Evolutionary conservation across 2,113 vertebrate genomes (phyloP).

Genomic region (Bos javanicus): DNA sequence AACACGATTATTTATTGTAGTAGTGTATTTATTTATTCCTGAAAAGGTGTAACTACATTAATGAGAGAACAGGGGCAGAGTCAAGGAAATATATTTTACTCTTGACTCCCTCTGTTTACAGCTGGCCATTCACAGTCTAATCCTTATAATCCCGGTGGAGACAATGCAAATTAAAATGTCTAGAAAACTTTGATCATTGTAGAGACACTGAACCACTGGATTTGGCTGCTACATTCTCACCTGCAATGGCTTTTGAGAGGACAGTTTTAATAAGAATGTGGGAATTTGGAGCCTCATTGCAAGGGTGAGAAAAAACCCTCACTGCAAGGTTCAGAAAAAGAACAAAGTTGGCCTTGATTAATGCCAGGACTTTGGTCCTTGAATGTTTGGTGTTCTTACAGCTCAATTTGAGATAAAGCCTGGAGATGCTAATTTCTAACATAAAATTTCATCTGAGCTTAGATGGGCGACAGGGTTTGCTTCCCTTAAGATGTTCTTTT

Average conservation of each 20-base stretch:
- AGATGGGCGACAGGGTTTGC: slow-evolving; percentile 13
- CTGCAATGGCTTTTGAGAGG: not conserved
- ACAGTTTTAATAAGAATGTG: not conserved
- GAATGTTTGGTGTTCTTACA: not conserved
- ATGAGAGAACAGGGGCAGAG: not conserved
- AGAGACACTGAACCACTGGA: no score
- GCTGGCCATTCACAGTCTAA: not conserved
- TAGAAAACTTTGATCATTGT: not conserved
- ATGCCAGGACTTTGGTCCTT: not conserved
- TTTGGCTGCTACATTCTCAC: not conserved
- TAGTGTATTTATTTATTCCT: not conserved
- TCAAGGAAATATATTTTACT: not conserved
- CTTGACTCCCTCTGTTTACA: not conserved
- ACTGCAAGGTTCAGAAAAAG: not conserved
- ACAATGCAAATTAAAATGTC: not conserved
- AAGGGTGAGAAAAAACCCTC: not conserved
- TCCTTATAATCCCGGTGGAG: no score
- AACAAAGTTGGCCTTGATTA: not conserved
- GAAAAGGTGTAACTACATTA: not conserved
- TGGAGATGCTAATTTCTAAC: not conserved
- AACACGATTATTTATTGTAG: not conserved
- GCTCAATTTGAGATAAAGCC: not conserved
- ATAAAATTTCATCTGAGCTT: not conserved
- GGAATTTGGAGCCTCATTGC: accelerated
- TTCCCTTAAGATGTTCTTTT: slow-evolving; percentile 47